Evolutionary conservation across 2,797 vertebrate species (phyloP).

Genomic region (Delichon dasypus): DNA sequence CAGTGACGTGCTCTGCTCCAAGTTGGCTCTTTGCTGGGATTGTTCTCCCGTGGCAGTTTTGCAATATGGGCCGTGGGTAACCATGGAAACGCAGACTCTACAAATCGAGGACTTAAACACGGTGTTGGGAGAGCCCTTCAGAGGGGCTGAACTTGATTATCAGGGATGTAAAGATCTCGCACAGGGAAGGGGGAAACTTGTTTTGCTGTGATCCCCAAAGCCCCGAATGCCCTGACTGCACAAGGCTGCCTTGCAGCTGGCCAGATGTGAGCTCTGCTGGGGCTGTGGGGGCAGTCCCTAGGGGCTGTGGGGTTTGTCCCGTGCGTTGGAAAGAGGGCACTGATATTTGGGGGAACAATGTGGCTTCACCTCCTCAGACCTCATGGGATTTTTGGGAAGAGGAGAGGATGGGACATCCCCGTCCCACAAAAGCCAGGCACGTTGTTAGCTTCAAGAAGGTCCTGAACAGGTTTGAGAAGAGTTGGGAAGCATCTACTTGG

Average conservation of each 20-base stretch:
- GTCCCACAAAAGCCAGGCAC: background rate
- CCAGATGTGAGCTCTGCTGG: fast-evolving
- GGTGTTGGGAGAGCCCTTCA: conserved; percentile 14
- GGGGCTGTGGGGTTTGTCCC: fast-evolving
- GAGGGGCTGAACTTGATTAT: conserved; percentile 6
- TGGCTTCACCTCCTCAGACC: background rate
- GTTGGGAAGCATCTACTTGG: background rate
- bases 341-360: fast-evolving
- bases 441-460: background rate
- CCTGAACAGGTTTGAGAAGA: background rate
- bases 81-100: conserved; percentile 74
- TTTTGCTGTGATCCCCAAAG: background rate
- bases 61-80: conserved; percentile 57
- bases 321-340: fast-evolving
- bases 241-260: background rate
- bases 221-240: fast-evolving
- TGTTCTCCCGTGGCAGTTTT: conserved; percentile 62
- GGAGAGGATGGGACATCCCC: background rate
- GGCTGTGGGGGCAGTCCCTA: too few relatives aligned
- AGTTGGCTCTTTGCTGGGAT: conserved; percentile 57
- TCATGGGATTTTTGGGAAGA: fast-evolving
- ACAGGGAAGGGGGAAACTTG: background rate
- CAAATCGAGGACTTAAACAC: conserved; percentile 27
- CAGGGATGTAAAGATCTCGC: background rate
- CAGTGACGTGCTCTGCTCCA: background rate